phyloP scores from a whole-genome alignment of 2,797 vertebrate genomes.

The Eulemur mongoz region DNA sequence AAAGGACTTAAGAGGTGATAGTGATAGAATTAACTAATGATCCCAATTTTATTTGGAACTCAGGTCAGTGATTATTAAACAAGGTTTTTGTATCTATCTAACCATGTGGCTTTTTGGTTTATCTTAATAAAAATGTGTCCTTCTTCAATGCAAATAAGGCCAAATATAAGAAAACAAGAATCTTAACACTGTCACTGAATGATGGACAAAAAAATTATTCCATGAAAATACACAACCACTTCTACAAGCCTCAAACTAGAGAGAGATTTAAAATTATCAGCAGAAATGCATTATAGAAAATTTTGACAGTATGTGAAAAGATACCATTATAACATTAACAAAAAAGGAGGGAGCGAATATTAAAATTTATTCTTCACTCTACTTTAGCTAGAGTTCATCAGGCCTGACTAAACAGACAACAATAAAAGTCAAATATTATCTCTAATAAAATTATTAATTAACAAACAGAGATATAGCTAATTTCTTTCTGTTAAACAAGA shows the following conservation, averaged over 20 bases:
- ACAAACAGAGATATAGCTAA: background rate
- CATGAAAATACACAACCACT: background rate
- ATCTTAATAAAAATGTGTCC: conserved; percentile 5
- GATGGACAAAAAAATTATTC: background rate
- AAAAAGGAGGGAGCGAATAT: background rate
- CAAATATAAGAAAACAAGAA: conserved; percentile 22
- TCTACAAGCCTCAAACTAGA: background rate
- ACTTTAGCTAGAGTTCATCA: background rate
- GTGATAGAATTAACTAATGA: background rate
- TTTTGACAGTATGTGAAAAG: background rate
- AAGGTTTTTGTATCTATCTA: conserved; percentile 10
- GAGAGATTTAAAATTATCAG: background rate
- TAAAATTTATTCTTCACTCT: background rate
- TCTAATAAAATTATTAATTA: conserved; percentile 26
- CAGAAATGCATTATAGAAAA: background rate
- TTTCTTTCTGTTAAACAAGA: conserved; percentile 37
- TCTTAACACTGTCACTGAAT: background rate
- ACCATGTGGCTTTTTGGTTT: background rate
- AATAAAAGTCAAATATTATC: background rate
- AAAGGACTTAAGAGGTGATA: background rate
- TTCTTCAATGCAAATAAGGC: conserved; percentile 49
- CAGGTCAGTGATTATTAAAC: conserved; percentile 36
- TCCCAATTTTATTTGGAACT: conserved; percentile 34
- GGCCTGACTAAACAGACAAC: background rate
- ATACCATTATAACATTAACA: background rate